Conservation (phyloP, 2,113 vertebrate species). For the Anoura caudifer region DNA sequence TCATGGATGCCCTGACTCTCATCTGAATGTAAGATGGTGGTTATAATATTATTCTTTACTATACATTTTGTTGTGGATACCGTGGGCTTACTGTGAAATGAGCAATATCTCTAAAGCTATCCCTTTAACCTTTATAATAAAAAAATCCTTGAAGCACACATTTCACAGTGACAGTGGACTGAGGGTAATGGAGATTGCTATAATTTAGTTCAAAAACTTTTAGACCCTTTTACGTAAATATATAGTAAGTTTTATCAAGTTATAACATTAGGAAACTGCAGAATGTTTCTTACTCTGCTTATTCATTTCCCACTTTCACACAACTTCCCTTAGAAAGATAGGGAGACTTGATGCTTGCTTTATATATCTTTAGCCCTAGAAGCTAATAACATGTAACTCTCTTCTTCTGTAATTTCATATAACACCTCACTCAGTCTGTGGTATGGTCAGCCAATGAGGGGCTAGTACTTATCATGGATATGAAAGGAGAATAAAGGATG, state of each 20-base stretch:
- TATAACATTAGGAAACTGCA: background rate
- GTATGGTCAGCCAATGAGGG: background rate
- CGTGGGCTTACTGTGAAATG: background rate
- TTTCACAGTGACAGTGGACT: background rate
- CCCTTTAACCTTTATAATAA: background rate
- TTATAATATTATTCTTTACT: background rate
- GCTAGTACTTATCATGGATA: background rate
- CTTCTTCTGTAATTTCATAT: background rate
- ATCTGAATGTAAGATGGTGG: background rate
- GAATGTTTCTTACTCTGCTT: background rate
- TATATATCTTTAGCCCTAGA: background rate
- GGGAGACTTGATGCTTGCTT: background rate
- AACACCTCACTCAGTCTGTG: background rate
- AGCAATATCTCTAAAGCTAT: background rate
- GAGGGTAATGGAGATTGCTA: background rate
- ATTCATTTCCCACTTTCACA: conserved; percentile 32
- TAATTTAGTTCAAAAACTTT: background rate
- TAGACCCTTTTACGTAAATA: background rate
- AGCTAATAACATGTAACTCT: background rate
- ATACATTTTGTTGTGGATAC: background rate
- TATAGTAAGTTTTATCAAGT: background rate
- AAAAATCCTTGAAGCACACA: background rate
- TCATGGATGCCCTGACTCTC: background rate
- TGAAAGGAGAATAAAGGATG: background rate
- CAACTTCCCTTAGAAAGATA: background rate